Evolutionary conservation across 2,888 invertebrate species (phyloP), one percentile per base, ranked within the genome.

Genomic region (Brassicogethes aeneus): DNA sequence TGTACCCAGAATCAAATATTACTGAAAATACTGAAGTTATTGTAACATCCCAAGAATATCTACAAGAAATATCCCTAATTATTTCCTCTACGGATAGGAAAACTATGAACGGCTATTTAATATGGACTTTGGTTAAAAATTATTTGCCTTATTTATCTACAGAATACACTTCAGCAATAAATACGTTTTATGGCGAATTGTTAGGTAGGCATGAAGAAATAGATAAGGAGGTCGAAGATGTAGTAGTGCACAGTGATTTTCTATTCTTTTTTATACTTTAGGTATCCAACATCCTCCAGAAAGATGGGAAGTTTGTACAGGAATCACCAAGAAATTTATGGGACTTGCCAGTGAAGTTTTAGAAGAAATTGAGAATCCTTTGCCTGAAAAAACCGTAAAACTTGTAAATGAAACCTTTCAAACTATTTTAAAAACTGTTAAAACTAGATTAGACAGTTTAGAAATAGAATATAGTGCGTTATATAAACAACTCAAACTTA

Each of bases 31-130:
- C 76, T 0, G 69, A 71, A 54, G 66, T 79, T 1, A 62, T 75
- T 23, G 65, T 77, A 1, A 59, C 68, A 10, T 73, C 73, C 13
- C 61, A 66, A 3, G 67, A 71, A 33, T 79, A 77, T 61, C 57
- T 79, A 17, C 56, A 59, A 23, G 67, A 71, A 42, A 62, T 79
- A 40, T 72, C 75, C 3, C 64, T 61, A 40, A 68, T 76, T 12
- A 68, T 75, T 15, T 68, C 74, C 1, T 62, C 70, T 0, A 71
- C 74, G 10, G 74, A 75, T 47, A 57, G 65, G 38, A 57, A 73
- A 41, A 71, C 70, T 8, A 56, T 76, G 50, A 77, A 77, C 58
- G 74, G 76, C 54, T 79, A 77, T 56, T 55, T 76, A 43, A 74
- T 76, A 48, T 79, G 78, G 77, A 70, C 71, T 16, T 58, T 79